A percentile compares a stretch with the other conserved stretches of the same genome.
These are phyloP conservation scores for Mesitornis unicolor DNA, from an alignment of 2,113 vertebrate species.

Conservation along the genomic window DNA sequence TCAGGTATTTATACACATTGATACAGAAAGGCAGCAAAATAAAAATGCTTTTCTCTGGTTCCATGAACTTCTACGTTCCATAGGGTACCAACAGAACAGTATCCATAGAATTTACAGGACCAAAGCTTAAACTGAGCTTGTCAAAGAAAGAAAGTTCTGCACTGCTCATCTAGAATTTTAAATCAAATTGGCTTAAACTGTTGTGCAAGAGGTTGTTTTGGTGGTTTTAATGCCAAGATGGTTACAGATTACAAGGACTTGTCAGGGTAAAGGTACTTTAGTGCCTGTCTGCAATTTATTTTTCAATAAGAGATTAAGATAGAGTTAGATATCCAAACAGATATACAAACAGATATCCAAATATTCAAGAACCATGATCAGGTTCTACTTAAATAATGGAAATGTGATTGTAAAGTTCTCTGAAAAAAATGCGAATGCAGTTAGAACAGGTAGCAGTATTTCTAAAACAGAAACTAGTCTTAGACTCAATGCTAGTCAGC, in stretches of 20 bases:
- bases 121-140: background rate
- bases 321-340: background rate
- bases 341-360: background rate
- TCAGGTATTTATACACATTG: background rate
- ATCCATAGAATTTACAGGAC: background rate
- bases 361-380: background rate
- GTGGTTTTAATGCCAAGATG: background rate
- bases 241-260: background rate
- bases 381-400: background rate
- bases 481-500: background rate
- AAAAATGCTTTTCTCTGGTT: background rate
- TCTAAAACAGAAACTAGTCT: background rate
- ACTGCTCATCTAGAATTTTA: background rate
- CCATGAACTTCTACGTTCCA: background rate
- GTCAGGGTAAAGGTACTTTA: background rate
- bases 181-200: background rate
- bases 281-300: background rate
- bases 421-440: background rate
- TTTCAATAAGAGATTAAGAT: background rate
- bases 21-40: background rate
- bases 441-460: background rate
- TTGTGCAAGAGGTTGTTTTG: background rate
- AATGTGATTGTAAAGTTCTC: background rate
- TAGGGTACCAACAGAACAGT: background rate
- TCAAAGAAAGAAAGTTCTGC: background rate